Base-by-base conservation (phyloP, 2,113 vertebrate genomes). In the Gavia stellata region DNA sequence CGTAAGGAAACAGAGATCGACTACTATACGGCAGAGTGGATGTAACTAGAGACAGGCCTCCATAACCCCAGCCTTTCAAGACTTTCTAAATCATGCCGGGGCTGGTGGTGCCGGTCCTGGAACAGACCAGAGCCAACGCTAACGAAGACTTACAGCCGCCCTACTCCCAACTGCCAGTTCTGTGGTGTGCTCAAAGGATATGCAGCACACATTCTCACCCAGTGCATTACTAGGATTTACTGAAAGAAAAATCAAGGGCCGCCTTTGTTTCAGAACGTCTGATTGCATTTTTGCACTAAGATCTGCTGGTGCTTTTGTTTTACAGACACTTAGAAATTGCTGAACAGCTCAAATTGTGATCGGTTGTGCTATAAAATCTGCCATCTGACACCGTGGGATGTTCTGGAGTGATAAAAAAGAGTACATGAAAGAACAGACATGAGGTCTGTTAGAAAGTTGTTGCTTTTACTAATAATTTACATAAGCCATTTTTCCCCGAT, bases 51-150 rank as follows among this genome's bases (percentile, higher is more conserved):
- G 86, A 71, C 62, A 80, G 50, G 56, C 18, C 61, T 62, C 45
- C 1, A 1, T 62, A 94, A 87, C 71, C 21, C 18, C 34, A 88
- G n/a, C 62, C 75, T 95, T 90, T 94, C 74, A 83, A 71, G 75
- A 91, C 86, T 86, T 93, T 67, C 88, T 96, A 96, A 88, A 96
- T 93, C 95, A 90, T 36, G 52, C 44, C 3, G 31, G 59, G 33
- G 55, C 55, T 81, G 67, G 49, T 5, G 10, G 25, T 62, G 58
- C 3, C 0, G 23, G 26, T 82, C 52, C 73, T 0, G 0, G 73
- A 55, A 34, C 49, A 92, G 53, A 73, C 5, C 25, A 31, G 34
- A 92, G 15, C 25, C 47, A 67, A 56, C 2, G 3, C 21, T 83
- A 74, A 55, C 55, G 73, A 70, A 88, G 72, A 79, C 75, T 88